Evolutionary conservation across 30 jellyfish, hydroid and myxozoan species (phyloP).

Genomic region (Aurelia aurita complex sp. Pacific): DNA sequence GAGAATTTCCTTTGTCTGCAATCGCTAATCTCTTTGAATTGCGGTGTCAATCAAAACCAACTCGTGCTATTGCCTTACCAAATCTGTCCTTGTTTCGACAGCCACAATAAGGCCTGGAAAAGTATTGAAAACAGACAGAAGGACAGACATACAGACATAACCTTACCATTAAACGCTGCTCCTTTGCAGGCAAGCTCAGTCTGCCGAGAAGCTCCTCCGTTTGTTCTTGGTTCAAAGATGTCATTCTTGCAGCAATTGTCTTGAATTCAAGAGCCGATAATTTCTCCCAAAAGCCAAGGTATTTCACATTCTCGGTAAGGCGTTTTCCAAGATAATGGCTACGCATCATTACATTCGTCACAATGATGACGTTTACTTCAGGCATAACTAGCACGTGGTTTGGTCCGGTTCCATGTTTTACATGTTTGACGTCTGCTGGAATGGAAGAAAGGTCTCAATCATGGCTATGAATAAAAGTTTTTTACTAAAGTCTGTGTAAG

Average conservation of each 20-base stretch:
- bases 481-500: no score
- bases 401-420: constrained; percentile 6
- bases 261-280: constrained; percentile 54
- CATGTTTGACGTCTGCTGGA: neutral
- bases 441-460: no score
- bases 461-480: no score
- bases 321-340: constrained; percentile 46
- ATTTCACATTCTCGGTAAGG: constrained; percentile 51
- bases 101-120: neutral
- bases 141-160: no score
- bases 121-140: neutral
- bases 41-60: no score
- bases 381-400: constrained; percentile 36
- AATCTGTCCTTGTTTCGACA: no score
- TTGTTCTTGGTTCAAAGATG: constrained; percentile 63
- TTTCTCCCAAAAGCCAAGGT: constrained; percentile 67
- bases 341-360: constrained; percentile 64
- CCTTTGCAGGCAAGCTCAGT: constrained; percentile 28
- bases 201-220: constrained; percentile 35
- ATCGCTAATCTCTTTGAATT: no score
- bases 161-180: constrained; percentile 40
- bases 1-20: no score
- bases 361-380: constrained; percentile 50
- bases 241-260: constrained; percentile 71
- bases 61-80: no score